Base-by-base conservation (phyloP, 2,888 invertebrate species). In the Ypsolopha scabrella region DNA sequence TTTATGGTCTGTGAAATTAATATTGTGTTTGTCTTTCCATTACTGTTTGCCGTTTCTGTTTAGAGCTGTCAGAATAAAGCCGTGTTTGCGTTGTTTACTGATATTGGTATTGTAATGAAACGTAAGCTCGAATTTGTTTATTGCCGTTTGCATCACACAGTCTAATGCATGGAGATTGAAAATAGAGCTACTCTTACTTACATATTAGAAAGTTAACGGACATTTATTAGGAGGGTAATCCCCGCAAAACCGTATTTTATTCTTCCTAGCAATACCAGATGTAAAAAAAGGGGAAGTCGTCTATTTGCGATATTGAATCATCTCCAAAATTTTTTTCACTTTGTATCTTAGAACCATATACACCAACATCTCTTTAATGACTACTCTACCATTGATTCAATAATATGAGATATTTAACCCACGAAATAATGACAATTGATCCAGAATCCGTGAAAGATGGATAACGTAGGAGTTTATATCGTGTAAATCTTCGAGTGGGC, bases 401-500 rank as follows among this genome's bases (percentile, higher is more conserved):
- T 24, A 24, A 3, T 24, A 24, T 24, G 4, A 24, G 24, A 24
- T 24, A 24, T 24, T 24, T 24, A 24, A 4, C 24, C 4, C 2
- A 24, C 24, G 4, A 24, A 24, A 24, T 24, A 24, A 35, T 10
- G 34, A 36, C 38, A 48, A 38, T 1, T 44, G 33, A 37, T 37
- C 45, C 24, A 45, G 24, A 7, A 41, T 41, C 34, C 6, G 47
- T 36, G 47, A 39, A 48, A 50, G 46, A 50, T 52, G 45, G 41
- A 52, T 52, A 13, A 50, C 34, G 45, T 49, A 52, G 52, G 46
- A 43, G 41, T 53, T 34, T 37, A 51, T 56, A 48, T 51, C 50
- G 45, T 52, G 54, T 57, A 57, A 55, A 55, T 53, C 48, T 33
- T 41, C 38, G 37, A 49, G 57, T 57, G 55, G 54, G 55, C 53